Base-by-base conservation (phyloP, 2,888 invertebrate species). In the Leptogaster cylindrica region DNA sequence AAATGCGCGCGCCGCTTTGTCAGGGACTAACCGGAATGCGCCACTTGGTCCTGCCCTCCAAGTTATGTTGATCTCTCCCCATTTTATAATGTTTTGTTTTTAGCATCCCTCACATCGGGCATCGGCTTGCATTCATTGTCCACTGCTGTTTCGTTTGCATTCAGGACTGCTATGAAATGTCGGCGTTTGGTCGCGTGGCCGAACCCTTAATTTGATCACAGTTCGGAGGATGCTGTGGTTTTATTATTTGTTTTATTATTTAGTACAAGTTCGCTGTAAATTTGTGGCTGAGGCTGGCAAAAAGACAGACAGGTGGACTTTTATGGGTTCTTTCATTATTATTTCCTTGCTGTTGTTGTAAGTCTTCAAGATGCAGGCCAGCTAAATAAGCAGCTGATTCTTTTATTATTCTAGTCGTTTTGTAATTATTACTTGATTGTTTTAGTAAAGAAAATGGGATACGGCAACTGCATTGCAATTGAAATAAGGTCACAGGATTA, bases 1-100 rank as follows among this genome's bases (percentile, higher is more conserved):
- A 23, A 55, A 55, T 55, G 25, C 55, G 55, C 55, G 39, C 39
- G 55, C 31, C 18, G 36, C 55, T 55, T 36, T 36, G 55, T 55
- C 23, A 36, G 36, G 20, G n/a, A 6, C 55, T 31, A 39, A 36
- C 10, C 23, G 36, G 55, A 55, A 55, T 55, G 20, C 36, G 55
- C 36, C 55, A 55, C 18, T 55, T 55, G 36, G 55, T 36, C 18
- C 25, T 41, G 41, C 6, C 41, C 14, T 55, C 20, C 23, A 7
- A 31, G n/a, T 14, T 7, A 33, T 10, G 3, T 16, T 55, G 12
- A n/a, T 14, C 14, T 14, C 23, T 52, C 18, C n/a, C 2, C 23
- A 36, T 36, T 55, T 23, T 20, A 36, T 36, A 25, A 1, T 8
- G 18, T 20, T 28, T 18, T 16, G 6, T 18, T 28, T 28, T 33